phyloP scores from a whole-genome alignment of 2,797 vertebrate species.

The Hozukius guyotensis region DNA sequence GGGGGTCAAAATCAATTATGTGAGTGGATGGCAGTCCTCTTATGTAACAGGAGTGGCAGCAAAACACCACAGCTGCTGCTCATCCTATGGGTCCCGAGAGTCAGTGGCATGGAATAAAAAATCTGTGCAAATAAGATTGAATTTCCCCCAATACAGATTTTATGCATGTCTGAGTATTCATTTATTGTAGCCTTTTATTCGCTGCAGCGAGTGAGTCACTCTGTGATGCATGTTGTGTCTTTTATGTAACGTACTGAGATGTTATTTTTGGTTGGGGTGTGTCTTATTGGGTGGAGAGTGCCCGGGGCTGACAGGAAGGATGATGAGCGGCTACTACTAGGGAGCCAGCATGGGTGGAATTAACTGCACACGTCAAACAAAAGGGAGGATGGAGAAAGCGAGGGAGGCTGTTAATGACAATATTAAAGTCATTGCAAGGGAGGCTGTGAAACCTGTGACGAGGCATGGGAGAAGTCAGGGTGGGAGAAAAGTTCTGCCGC shows the following conservation, averaged over 20 bases:
- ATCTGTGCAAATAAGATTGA: conserved; percentile 40
- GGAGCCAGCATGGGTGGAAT: conserved; percentile 1
- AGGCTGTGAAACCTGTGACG: conserved; percentile 15
- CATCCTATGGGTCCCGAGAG: conserved; percentile 45
- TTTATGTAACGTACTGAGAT: conserved; percentile 57
- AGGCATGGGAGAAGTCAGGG: conserved; percentile 34
- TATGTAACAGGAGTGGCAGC: conserved; percentile 71
- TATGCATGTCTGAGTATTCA: conserved; percentile 15
- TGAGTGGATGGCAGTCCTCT: conserved; percentile 68
- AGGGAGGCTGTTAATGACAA: conserved; percentile 24
- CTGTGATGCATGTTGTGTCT: conserved; percentile 34
- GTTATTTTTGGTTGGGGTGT: conserved; percentile 75
- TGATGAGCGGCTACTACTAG: neutral
- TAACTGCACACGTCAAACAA: neutral
- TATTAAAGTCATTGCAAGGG: conserved; percentile 21
- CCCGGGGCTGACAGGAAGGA: conserved; percentile 5
- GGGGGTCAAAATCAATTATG: conserved; percentile 72
- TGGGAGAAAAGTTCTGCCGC: conserved; percentile 1
- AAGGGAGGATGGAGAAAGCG: conserved; percentile 20
- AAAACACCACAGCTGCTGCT: conserved; percentile 65
- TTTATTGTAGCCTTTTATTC: conserved; percentile 21
- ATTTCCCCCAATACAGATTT: conserved; percentile 27
- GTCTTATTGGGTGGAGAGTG: conserved; percentile 48
- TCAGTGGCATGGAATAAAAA: conserved; percentile 41
- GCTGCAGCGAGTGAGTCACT: conserved; percentile 56